Base-by-base conservation (phyloP, 2,888 invertebrate species). In the Standfussiana lucernea region DNA sequence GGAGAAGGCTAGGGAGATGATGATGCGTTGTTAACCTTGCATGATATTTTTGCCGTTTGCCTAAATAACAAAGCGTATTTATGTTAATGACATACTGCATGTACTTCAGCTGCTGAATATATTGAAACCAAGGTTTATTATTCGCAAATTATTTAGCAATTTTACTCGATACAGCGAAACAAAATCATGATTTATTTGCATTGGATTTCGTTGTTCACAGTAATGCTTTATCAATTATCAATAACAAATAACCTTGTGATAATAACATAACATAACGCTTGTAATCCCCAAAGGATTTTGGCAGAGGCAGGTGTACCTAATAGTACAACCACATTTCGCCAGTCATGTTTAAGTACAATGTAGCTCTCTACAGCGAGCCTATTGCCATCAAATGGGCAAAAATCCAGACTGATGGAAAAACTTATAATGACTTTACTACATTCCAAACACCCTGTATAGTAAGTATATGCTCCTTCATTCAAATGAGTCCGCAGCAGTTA, bases 401-500 rank as follows among this genome's bases (percentile, higher is more conserved):
- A 56, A 56, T 56, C 32, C 28, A 59, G 32, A 59, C 59, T 8
- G 59, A 32, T 32, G 3, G 18, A 32, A 59, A 59, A 59, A 32
- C 18, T 59, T 59, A 59, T 18, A 53, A 72, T 45, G 10, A 28
- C 45, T n/a, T 42, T 13, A 37, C 37, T 5, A 75, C 53, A 28
- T 35, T 62, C 7, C 0, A 56, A 47, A 74, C 76, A 78, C 18
- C 47, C 81, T 85, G 80, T 85, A 80, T 84, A 47, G 18, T 45
- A n/a, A 32, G 21, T 47, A 53, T 50, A 50, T 56, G 32, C 47
- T 66, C 65, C 64, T 83, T 74, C 83, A 90, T 92, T 89, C 79
- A 89, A 91, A 90, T 87, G 86, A 88, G 86, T 73, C 79, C 80
- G 86, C 84, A 83, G 81, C 84, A 77, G 85, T 86, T 86, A 84